phyloP scores from a whole-genome alignment of 2,797 vertebrate species.

The Brotula barbata region DNA sequence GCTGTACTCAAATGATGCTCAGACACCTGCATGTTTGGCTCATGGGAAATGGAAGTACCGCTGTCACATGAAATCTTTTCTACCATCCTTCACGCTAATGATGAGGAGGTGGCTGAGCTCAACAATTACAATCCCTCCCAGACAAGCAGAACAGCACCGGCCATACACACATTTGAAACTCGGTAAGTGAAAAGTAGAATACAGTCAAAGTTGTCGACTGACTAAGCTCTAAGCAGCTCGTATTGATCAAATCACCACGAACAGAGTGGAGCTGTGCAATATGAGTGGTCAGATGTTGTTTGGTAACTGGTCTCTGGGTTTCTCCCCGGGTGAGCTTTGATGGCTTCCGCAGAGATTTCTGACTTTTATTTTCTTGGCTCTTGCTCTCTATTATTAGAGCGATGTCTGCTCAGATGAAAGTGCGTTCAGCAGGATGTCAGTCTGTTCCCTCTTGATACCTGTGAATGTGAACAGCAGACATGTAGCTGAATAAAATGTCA shows the following conservation, averaged over 20 bases:
- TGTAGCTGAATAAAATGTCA: constrained; percentile 51
- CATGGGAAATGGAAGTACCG: constrained; percentile 27
- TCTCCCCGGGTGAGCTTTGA: too few relatives aligned
- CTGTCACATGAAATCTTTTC: constrained; percentile 59
- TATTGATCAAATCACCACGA: not conserved
- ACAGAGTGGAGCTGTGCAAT: not conserved
- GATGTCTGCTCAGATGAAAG: constrained; percentile 24
- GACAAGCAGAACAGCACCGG: constrained; percentile 39
- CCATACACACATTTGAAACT: constrained; percentile 23
- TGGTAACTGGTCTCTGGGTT: not conserved
- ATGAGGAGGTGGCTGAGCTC: constrained; percentile 39
- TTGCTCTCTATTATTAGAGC: constrained; percentile 27
- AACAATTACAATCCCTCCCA: constrained; percentile 49
- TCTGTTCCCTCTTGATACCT: constrained; percentile 14
- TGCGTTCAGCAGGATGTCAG: not conserved
- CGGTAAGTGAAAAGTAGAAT: constrained; percentile 23
- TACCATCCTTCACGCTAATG: constrained; percentile 54
- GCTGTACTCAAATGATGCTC: constrained; percentile 15
- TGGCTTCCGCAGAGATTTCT: constrained; percentile 10
- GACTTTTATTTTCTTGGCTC: constrained; percentile 30
- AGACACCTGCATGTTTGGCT: constrained; percentile 32
- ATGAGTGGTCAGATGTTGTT: not conserved
- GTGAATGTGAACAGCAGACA: constrained; percentile 31
- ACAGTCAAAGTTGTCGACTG: constrained; percentile 19
- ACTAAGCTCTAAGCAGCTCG: constrained; percentile 18